Conservation (phyloP, 2,888 invertebrate species). For the Drosophila mettleri region DNA sequence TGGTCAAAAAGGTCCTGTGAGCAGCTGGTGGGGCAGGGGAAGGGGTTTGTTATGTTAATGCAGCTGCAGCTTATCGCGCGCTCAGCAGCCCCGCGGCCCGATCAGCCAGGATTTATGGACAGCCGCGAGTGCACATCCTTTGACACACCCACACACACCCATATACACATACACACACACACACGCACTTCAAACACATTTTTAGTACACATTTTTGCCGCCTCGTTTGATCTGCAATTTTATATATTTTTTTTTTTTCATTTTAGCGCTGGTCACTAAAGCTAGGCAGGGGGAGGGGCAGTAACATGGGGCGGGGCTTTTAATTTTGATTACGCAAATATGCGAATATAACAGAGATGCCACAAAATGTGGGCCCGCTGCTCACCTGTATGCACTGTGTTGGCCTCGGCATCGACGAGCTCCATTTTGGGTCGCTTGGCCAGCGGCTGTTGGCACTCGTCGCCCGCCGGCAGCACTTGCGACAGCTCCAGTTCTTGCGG, state of each 20-base stretch:
- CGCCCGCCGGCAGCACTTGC: conserved; percentile 14
- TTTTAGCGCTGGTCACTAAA: conserved; percentile 45
- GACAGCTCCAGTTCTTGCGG: conserved; percentile 25
- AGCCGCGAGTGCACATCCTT: conserved; percentile 47
- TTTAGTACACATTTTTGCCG: conserved; percentile 48
- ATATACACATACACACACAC: conserved; percentile 10
- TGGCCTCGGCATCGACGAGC: conserved; percentile 94
- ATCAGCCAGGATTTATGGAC: conserved; percentile 63
- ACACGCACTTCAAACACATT: conserved; percentile 73
- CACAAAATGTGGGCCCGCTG: conserved; percentile 66
- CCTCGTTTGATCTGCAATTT: conserved; percentile 40
- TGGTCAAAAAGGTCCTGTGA: conserved; percentile 53
- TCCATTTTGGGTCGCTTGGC: conserved; percentile 91
- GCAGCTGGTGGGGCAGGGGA: background rate
- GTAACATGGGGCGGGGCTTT: conserved; percentile 2
- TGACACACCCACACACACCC: conserved; percentile 28
- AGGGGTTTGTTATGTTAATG: conserved; percentile 26
- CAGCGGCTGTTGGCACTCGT: conserved; percentile 85
- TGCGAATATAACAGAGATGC: conserved; percentile 23
- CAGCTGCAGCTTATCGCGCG: conserved; percentile 77
- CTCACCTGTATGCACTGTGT: conserved; percentile 96
- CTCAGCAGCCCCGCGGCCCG: conserved; percentile 60
- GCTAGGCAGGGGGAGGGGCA: background rate
- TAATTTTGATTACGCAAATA: conserved; percentile 46
- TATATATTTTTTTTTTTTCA: background rate